Base-by-base conservation (phyloP, 2,113 vertebrate species). In the Sander lucioperca region DNA sequence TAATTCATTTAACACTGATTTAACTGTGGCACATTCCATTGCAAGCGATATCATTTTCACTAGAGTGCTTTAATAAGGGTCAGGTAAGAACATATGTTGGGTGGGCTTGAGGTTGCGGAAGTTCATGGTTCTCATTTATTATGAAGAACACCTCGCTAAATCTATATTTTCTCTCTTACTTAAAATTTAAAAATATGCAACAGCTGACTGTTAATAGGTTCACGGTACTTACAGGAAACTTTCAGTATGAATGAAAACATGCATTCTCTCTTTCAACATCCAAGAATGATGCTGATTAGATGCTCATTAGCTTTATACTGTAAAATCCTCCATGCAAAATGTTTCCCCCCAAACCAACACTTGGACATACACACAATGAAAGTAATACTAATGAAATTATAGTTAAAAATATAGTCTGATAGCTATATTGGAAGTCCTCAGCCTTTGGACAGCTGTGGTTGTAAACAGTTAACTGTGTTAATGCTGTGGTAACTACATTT, bases 1-100 rank as follows among this genome's bases (percentile, higher is more conserved):
- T 59, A 56, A 43, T 83, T 72, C 19, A 78, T 79, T 84, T 50
- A 36, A 16, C 71, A n/a, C 75, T 72, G 23, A 74, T 86, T 89
- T 80, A 36, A 64, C 56, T 79, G 66, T 47, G 50, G 66, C 1
- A 54, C 67, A 76, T 77, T 88, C 85, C 67, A 66, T 54, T 74
- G 27, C 39, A 33, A 54, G 51, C 51, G 18, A 23, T 79, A 64
- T 56, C 5, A 33, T 70, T 78, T 85, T 77, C 39, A 67, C 61
- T 10, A 6, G 11, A 58, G 21, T 8, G 47, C 56, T 71, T 80
- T 65, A 79, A 82, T 54, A 54, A 33, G 56, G 84, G 57, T 45
- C 36, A 77, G 48, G 33, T 62, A 33, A 80, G 43, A 47, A 79
- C 30, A 63, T 25, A 30, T 58, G 71, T 21, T 9, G 16, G 21